Percentiles rank a stretch among this genome's conserved stretches.
Conservation (phyloP, 1,140 invertebrate genomes). For the Acromyrmex charruanus region DNA sequence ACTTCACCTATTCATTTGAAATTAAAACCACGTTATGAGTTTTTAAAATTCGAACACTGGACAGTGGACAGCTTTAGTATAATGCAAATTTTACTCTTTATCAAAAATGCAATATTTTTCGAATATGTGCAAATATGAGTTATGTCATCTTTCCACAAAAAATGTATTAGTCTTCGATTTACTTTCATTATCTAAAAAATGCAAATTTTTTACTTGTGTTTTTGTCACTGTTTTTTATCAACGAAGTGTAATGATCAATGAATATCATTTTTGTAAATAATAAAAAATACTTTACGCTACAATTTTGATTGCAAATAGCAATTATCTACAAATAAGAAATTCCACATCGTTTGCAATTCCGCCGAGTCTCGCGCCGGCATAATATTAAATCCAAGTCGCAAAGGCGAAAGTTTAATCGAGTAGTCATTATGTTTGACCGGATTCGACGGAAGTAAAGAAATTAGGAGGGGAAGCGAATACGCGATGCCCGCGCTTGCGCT, state of each 20-base stretch:
- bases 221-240: too few species aligned
- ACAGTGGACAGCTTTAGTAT: too few species aligned
- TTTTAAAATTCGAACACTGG: too few species aligned
- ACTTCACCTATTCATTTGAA: too few species aligned
- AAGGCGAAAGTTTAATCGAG: conserved; percentile 82
- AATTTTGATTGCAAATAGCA: background rate
- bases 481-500: conserved; percentile 29
- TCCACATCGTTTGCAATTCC: conserved; percentile 10
- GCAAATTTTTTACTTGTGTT: too few species aligned
- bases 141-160: too few species aligned
- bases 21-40: too few species aligned
- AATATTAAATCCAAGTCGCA: conserved; percentile 60
- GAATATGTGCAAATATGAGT: too few species aligned
- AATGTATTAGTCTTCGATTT: too few species aligned
- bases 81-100: too few species aligned
- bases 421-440: conserved; percentile 86
- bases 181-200: too few species aligned
- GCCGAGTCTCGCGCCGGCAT: conserved; percentile 20
- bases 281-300: background rate
- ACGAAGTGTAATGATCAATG: background rate
- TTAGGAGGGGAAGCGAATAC: conserved; percentile 48
- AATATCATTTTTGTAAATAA: background rate
- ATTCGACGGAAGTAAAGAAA: conserved; percentile 79
- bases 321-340: background rate
- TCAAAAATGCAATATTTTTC: too few species aligned